Evolutionary conservation across 2,797 vertebrate genomes (phyloP), one percentile per base, ranked within the genome.

Genomic region (Galago senegalensis): DNA sequence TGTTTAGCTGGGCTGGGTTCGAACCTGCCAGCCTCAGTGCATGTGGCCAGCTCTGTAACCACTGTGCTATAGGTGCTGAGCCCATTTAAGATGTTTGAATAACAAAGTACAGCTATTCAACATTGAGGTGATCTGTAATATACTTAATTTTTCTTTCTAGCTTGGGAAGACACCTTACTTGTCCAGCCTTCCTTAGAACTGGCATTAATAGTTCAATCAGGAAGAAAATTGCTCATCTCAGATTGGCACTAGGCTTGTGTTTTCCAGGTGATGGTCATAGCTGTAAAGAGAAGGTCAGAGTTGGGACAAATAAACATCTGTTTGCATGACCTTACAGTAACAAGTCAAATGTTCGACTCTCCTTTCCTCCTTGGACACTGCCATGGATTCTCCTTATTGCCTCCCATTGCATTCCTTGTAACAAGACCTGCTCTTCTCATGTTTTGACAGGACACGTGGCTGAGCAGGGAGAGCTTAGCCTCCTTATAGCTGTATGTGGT

Each of bases 161-260:
- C 56, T 73, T 85, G 18, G 25, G 9, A 95, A 93, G 67, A 86
- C 4, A 84, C 17, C 46, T 87, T 37, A 29, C 27, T 96, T 72
- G 56, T 72, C 73, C 13, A 13, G 56, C 5, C 23, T 27, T 87
- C 14, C 5, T 82, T 82, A 91, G 73, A 40, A 43, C 58, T 89
- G 56, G 40, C 92, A 65, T 84, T 92, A 90, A 34, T 72, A 80
- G 84, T 97, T 96, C 82, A 85, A 81, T 58, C 23, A 69, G 83
- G 91, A 60, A 82, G 63, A 92, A 82, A 88, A 79, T 18, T 88
- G 53, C 16, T 89, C 63, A 27, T 34, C 67, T 49, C 31, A 12
- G 9, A 18, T 2, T n/a, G 43, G 18, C 23, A 31, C 60, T 10
- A 12, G 27, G 21, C 56, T 67, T 95, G 43, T 14, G 73, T 84